These are phyloP conservation scores for Diadophis punctatus DNA, from an alignment of 2,113 vertebrate genomes.

Conservation along the genomic window DNA sequence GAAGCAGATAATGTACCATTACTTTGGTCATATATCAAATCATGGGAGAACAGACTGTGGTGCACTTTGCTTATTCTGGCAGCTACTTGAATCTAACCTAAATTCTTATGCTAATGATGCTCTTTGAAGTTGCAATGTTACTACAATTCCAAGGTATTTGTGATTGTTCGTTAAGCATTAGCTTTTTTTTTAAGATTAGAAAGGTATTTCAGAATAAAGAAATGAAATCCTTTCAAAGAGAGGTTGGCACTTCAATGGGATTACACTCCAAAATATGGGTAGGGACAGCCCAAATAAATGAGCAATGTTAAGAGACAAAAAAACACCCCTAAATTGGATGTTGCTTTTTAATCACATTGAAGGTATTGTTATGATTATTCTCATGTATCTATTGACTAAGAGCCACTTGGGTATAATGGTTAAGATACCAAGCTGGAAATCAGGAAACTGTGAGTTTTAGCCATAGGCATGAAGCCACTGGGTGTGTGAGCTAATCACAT, in stretches of 20 bases:
- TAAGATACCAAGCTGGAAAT: background rate
- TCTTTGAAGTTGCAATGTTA: background rate
- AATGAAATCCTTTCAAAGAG: background rate
- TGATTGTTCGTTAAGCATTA: background rate
- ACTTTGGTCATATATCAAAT: background rate
- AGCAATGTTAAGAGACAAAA: background rate
- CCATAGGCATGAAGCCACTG: background rate
- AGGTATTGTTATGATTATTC: background rate
- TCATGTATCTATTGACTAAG: background rate
- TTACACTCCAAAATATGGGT: background rate
- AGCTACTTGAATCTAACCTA: background rate
- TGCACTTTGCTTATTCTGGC: background rate
- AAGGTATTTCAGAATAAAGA: background rate
- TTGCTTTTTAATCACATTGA: background rate
- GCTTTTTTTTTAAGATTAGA: background rate
- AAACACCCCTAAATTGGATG: background rate
- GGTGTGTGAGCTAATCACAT: background rate
- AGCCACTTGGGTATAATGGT: background rate
- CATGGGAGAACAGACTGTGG: slow-evolving; percentile 1
- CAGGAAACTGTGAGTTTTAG: background rate
- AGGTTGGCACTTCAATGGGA: background rate
- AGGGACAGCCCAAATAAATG: background rate
- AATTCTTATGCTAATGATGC: background rate
- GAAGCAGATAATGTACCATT: background rate
- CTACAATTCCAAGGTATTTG: background rate